A percentile compares a stretch with the other conserved stretches of the same genome.
phyloP scores from a whole-genome alignment of 1,140 invertebrate species.

The Cydia amplana region DNA sequence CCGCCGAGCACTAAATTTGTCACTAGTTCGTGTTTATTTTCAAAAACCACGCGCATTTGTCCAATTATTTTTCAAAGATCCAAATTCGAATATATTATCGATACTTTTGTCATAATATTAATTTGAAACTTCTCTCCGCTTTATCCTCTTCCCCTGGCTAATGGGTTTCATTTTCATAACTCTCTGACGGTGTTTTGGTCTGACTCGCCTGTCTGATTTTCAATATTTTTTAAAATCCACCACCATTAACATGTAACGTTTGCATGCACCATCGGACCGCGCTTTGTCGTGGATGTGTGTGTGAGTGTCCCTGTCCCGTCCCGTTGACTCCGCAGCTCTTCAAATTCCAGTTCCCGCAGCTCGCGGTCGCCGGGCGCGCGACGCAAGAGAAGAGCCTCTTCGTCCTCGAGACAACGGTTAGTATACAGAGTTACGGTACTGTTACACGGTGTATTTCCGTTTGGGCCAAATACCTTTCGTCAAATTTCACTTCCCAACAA shows the following conservation, averaged over 20 bases:
- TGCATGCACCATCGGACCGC: constrained; percentile 55
- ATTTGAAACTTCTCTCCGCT: constrained; percentile 52
- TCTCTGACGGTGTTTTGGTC: constrained; percentile 65
- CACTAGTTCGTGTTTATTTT: background rate
- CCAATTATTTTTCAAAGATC: background rate
- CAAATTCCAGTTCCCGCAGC: constrained; percentile 79
- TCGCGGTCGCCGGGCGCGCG: constrained; percentile 66
- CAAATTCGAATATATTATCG: background rate
- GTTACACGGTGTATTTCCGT: too few relatives aligned
- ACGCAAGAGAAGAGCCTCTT: constrained; percentile 67
- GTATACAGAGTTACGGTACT: constrained; percentile 33
- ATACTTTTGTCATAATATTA: constrained; percentile 41
- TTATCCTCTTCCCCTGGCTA: constrained; percentile 53
- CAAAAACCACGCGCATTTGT: background rate
- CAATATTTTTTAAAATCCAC: constrained; percentile 48
- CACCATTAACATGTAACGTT: constrained; percentile 58
- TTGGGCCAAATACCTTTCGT: too few relatives aligned
- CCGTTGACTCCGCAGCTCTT: constrained; percentile 73
- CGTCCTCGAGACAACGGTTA: constrained; percentile 74
- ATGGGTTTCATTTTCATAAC: constrained; percentile 72
- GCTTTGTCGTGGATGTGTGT: constrained; percentile 42
- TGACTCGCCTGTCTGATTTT: constrained; percentile 42
- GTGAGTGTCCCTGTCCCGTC: constrained; percentile 46
- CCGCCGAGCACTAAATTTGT: background rate
- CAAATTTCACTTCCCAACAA: too few relatives aligned